A percentile compares a stretch with the other conserved stretches of the same genome.
These are phyloP conservation scores for Drosophila flavopinicola DNA, from an alignment of 2,888 invertebrate species.

Conservation along the genomic window DNA sequence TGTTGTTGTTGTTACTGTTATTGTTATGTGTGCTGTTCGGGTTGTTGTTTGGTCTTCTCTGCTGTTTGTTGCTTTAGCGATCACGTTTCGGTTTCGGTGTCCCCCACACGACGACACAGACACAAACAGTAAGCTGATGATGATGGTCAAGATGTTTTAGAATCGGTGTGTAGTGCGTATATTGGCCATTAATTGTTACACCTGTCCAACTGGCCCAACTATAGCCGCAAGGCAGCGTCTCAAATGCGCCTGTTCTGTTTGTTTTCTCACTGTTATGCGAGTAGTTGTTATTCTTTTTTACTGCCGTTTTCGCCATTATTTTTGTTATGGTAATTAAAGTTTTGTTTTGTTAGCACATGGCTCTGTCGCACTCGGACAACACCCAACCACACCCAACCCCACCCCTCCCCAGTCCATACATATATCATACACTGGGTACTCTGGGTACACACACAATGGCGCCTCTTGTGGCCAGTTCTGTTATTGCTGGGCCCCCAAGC, in stretches of 20 bases:
- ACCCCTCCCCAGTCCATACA: neutral
- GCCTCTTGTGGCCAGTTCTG: conserved; percentile 20
- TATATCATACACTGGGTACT: too few species aligned
- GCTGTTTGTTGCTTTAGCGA: conserved; percentile 27
- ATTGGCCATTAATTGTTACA: conserved; percentile 60
- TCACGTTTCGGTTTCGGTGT: conserved; percentile 24
- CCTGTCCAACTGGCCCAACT: conserved; percentile 36
- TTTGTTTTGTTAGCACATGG: conserved; percentile 37
- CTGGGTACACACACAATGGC: conserved; percentile 16
- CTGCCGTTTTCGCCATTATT: conserved; percentile 48
- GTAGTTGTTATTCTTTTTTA: conserved; percentile 45
- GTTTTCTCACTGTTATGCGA: conserved; percentile 63
- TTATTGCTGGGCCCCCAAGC: conserved; percentile 15
- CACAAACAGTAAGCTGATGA: conserved; percentile 5
- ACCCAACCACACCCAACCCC: too few species aligned
- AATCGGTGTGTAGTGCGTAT: conserved; percentile 38
- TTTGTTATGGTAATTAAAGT: conserved; percentile 58
- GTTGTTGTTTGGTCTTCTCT: conserved; percentile 18
- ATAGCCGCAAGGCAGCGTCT: conserved; percentile 13
- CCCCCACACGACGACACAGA: conserved; percentile 29
- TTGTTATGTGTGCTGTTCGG: conserved; percentile 5
- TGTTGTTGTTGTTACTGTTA: conserved; percentile 3
- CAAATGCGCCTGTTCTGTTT: conserved; percentile 52
- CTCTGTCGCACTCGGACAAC: conserved; percentile 17
- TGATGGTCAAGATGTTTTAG: conserved; percentile 17